These are phyloP conservation scores for Strigamia transsilvanica DNA, from an alignment of 2,888 invertebrate species.

Conservation along the genomic window DNA sequence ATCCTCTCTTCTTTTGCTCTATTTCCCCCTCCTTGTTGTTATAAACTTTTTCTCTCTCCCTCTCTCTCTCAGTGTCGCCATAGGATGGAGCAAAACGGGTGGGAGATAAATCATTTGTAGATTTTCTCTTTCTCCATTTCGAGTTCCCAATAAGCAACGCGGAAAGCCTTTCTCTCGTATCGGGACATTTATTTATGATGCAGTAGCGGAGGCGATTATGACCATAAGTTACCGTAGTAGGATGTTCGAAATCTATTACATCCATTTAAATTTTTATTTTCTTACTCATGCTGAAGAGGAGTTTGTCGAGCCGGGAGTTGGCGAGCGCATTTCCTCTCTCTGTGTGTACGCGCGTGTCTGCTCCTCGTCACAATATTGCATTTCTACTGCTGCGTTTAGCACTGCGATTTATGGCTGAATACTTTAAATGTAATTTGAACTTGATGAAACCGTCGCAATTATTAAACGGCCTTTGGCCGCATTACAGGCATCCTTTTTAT, in stretches of 20 bases:
- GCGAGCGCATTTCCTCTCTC: neutral
- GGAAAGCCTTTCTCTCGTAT: conserved; percentile 39
- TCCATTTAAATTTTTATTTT: conserved; percentile 49
- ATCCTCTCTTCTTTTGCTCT: neutral
- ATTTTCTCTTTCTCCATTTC: conserved; percentile 33
- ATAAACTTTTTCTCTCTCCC: conserved; percentile 9
- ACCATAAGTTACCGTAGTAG: conserved; percentile 41
- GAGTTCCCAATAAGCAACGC: conserved; percentile 42
- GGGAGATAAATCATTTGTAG: conserved; percentile 46
- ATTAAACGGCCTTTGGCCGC: neutral
- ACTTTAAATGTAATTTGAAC: conserved; percentile 34
- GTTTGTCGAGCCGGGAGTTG: neutral
- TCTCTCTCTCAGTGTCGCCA: conserved; percentile 17
- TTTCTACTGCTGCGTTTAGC: neutral
- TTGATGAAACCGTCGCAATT: conserved; percentile 35
- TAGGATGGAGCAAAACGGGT: conserved; percentile 2
- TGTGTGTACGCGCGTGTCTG: neutral
- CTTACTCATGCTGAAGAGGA: neutral
- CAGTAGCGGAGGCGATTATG: conserved; percentile 48
- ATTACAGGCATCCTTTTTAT: neutral
- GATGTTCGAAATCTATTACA: conserved; percentile 40
- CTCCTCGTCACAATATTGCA: conserved; percentile 20
- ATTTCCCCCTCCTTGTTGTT: conserved; percentile 19
- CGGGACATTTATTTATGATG: conserved; percentile 48
- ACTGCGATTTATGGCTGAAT: neutral